Percentiles rank a stretch among this genome's conserved stretches.
phyloP scores from a whole-genome alignment of 2,888 invertebrate genomes.

The Limnephilus rhombicus region DNA sequence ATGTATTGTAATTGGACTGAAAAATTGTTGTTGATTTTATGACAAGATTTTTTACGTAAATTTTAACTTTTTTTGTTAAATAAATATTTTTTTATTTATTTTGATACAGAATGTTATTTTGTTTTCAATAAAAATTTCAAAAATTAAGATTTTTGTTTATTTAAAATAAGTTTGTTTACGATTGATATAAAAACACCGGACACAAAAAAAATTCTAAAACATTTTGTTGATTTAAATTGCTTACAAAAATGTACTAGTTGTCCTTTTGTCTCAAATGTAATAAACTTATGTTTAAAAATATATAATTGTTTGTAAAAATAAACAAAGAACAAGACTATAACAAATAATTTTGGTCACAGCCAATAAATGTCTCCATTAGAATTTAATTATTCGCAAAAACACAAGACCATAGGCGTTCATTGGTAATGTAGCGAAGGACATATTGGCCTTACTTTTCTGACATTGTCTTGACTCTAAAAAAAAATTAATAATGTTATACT shows the following conservation, averaged over 20 bases:
- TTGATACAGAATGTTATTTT: background rate
- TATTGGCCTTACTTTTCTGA: slow-evolving; percentile 22
- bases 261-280: background rate
- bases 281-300: background rate
- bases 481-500: background rate
- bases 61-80: background rate
- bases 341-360: background rate
- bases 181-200: background rate
- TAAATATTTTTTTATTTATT: background rate
- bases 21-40: background rate
- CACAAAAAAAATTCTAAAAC: background rate
- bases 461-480: background rate
- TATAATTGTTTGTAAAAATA: background rate
- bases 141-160: background rate
- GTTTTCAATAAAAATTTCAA: background rate
- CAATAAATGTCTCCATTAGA: background rate
- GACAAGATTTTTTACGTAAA: background rate
- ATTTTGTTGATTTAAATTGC: background rate
- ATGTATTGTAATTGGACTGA: background rate
- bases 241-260: background rate
- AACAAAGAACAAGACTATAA: background rate
- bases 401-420: background rate
- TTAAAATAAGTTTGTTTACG: background rate
- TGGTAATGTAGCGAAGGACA: slow-evolving; percentile 20
- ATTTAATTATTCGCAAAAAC: background rate